Base-by-base conservation (phyloP, 2,797 vertebrate genomes). In the Sciurus carolinensis region DNA sequence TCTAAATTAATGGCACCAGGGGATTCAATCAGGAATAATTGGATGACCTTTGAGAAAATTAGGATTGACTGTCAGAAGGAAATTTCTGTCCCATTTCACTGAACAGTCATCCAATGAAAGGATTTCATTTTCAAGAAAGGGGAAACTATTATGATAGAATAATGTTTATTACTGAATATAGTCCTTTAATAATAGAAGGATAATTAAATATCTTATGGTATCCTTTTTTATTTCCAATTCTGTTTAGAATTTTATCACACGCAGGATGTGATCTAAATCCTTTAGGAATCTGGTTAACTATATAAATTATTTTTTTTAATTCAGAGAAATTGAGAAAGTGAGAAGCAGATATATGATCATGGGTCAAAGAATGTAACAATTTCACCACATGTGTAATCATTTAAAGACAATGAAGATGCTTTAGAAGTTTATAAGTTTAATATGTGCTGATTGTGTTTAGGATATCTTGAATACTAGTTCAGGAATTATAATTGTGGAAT, bases 41-140 rank as follows among this genome's bases (percentile, higher is more conserved):
- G 79, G 64, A 57, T 92, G 79, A 95, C 72, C 77, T 97, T 95
- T 88, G 86, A 94, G 73, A 92, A 94, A 96, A 97, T 75, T 95
- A 95, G 92, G 44, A 87, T 80, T 42, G 39, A 30, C 73, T 97
- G 39, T 95, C 92, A 92, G 64, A 90, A 76, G 36, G n/a, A 94
- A 95, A 72, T 85, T 93, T 90, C 73, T 94, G 1, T 80, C 26
- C 15, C 6, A 79, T 39, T 66, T 44, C 20, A 39, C 87, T 28
- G 44, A 69, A 79, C 10, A 85, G 2, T 77, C 36, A 59, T 93
- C 42, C 42, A 88, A 42, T 90, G 50, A 81, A 90, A 94, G 77
- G 8, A 24, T 85, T 96, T 77, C 28, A 79, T 5, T 90, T 85
- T 75, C 50, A 94, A 5, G 87, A 83, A 73, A 79, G 67, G 54